Evolutionary conservation across 2,888 invertebrate genomes (phyloP).

Genomic region (Monoplex corrugatus): DNA sequence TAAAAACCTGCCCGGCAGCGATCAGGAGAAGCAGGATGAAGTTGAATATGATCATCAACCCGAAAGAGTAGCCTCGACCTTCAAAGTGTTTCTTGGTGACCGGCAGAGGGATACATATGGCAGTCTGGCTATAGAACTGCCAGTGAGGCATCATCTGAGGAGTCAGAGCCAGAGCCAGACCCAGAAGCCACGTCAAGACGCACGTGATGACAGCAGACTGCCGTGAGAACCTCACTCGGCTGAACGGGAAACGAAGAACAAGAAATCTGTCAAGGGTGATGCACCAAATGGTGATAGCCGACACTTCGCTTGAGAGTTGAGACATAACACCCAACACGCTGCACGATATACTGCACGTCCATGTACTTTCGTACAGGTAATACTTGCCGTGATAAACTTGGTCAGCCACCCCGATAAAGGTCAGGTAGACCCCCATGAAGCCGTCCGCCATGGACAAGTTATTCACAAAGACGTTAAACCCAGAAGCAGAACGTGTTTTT

Average conservation of each 20-base stretch:
- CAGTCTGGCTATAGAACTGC: conserved; percentile 74
- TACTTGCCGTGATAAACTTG: conserved; percentile 62
- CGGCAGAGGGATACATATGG: conserved; percentile 78
- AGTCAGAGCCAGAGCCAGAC: too few species aligned
- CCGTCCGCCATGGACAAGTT: conserved; percentile 55
- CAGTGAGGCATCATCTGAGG: too few species aligned
- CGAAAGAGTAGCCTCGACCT: conserved; percentile 79
- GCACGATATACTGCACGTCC: conserved; percentile 63
- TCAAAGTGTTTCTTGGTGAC: conserved; percentile 76
- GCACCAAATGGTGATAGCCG: conserved; percentile 85
- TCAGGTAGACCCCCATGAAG: conserved; percentile 66
- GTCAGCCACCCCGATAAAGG: conserved; percentile 65
- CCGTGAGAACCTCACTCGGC: conserved; percentile 61
- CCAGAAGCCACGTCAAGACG: conserved; percentile 68
- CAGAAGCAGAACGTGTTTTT: not conserved
- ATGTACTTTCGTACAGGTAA: conserved; percentile 61
- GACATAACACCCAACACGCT: conserved; percentile 64
- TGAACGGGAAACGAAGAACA: conserved; percentile 85
- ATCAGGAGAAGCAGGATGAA: conserved; percentile 74
- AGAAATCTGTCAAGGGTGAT: conserved; percentile 86
- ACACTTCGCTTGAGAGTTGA: conserved; percentile 84
- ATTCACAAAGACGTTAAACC: conserved; percentile 52
- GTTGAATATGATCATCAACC: conserved; percentile 77
- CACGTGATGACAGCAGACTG: conserved; percentile 64
- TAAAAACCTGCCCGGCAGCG: conserved; percentile 74